Evolutionary conservation across 2,888 invertebrate genomes (phyloP), one percentile per base, ranked within the genome.

Genomic region (Xestia rhomboidea): DNA sequence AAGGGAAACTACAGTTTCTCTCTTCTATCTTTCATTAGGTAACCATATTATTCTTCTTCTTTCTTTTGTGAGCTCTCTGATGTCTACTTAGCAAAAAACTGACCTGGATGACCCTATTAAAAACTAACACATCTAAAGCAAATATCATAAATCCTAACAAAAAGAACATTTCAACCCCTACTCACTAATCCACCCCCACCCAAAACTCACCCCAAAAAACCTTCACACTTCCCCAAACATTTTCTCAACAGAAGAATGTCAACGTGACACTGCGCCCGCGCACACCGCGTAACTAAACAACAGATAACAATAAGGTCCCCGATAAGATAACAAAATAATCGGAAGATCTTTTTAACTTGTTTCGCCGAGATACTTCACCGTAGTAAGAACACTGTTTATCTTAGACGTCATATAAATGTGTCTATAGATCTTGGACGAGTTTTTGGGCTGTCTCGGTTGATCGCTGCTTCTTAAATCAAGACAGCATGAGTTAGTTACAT

Each of bases 271-370:
- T 69, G 54, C 71, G 77, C 62, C 49, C 60, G 79, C 82, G 81
- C 81, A 83, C 81, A 66, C 66, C 75, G 82, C 74, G 73, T 77
- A 82, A 87, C 89, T 89, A 88, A 86, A 85, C 85, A 80, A 66
- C 69, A 68, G 89, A 89, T 89, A 89, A 89, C 84, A 83, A 80
- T 83, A 81, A 83, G 81, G 84, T 82, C 70, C 67, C 72, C 15
- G 95, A 95, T 95, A 93, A 95, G 95, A 95, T 95, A 94, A 93
- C 89, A 90, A 90, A 91, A 90, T 93, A 91, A 93, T 93, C 93
- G 89, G 87, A 87, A 93, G 92, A 94, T 94, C 93, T 93, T 91
- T 89, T 92, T 90, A 89, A 91, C 90, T 91, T 91, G 89, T 90
- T 88, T 81, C 84, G 87, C 72, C 78, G 88, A 88, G 90, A 89